Evolutionary conservation across 2,113 vertebrate species (phyloP), one percentile per base, ranked within the genome.

Genomic region (Sinocyclocheilus rhinocerous): DNA sequence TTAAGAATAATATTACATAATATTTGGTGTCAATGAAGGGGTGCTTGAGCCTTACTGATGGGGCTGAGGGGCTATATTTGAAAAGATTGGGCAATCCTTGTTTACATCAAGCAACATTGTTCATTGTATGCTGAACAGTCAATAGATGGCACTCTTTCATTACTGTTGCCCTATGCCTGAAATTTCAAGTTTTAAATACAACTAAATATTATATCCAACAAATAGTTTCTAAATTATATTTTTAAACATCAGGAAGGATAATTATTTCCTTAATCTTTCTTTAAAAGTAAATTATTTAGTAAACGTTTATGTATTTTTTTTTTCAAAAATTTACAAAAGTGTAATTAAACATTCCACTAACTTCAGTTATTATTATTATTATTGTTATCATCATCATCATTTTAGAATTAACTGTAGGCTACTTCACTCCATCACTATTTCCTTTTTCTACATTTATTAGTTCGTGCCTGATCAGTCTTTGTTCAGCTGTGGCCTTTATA

Each of bases 101-200:
- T 59, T 26, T 81, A 18, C 4, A 2, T 39, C 20, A 9, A n/a
- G 63, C 2, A 69, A 20, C 24, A 26, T 6, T 67, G 65, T 69
- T 26, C 12, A 45, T 45, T 12, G 9, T n/a, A 12, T n/a, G 2
- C 15, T 77, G 73, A 76, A 77, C 80, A 70, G 18, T 29, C 73
- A 79, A 26, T 76, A 70, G 75, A 55, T 84, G 84, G 50, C 84
- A 29, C 65, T 80, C 92, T 92, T 91, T 92, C 92, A 89, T 77
- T 86, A 87, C 90, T 1, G 36, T 22, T 80, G 12, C 16, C 18
- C 11, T 10, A 24, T 48, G 39, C 11, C 42, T 75, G 39, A 75
- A n/a, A 75, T 48, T 24, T 24, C 22, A 48, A 45, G 11, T 48
- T 76, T 24, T 42, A 42, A 42, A 42, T 0, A 72, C 11, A 42